phyloP scores from a whole-genome alignment of 1,140 invertebrate species.

The Euwallacea fornicatus region DNA sequence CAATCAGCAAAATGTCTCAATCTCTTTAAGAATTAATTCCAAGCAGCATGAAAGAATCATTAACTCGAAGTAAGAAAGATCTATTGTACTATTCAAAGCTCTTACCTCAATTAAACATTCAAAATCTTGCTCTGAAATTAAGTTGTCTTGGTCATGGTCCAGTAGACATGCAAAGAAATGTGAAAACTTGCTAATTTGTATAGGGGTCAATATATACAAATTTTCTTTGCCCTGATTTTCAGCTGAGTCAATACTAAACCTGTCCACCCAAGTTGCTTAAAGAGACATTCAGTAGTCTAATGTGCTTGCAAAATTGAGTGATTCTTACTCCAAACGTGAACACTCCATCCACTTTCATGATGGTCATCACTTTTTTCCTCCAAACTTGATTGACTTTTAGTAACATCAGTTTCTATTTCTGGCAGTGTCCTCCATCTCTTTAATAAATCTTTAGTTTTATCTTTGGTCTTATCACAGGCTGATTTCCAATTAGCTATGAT shows the following conservation, averaged over 20 bases:
- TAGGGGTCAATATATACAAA: slow-evolving; percentile 60
- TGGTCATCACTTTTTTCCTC: slow-evolving; percentile 50
- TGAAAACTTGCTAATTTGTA: slow-evolving; percentile 68
- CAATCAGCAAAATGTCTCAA: slow-evolving; percentile 73
- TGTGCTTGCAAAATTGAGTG: not conserved
- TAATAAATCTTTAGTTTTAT: slow-evolving; percentile 67
- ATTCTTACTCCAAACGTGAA: slow-evolving; percentile 70
- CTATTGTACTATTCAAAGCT: not conserved
- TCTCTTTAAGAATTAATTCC: slow-evolving; percentile 57
- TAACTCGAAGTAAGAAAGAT: not conserved
- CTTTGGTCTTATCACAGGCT: slow-evolving; percentile 70
- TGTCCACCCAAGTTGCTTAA: slow-evolving; percentile 68
- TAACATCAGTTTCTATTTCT: slow-evolving; percentile 54
- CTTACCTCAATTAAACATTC: slow-evolving; percentile 68
- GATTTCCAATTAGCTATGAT: slow-evolving; percentile 69
- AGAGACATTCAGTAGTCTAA: slow-evolving; percentile 13
- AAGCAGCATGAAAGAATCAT: slow-evolving; percentile 42
- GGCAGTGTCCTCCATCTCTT: slow-evolving; percentile 69
- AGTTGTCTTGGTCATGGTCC: slow-evolving; percentile 70
- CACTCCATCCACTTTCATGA: slow-evolving; percentile 62
- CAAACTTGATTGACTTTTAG: slow-evolving; percentile 45
- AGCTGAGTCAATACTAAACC: slow-evolving; percentile 63
- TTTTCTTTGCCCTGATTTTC: slow-evolving; percentile 56
- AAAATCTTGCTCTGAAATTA: slow-evolving; percentile 70
- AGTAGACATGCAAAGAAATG: slow-evolving; percentile 69